These are phyloP conservation scores for Lasioglossum figueresi DNA, from an alignment of 2,888 invertebrate species.

Conservation along the genomic window DNA sequence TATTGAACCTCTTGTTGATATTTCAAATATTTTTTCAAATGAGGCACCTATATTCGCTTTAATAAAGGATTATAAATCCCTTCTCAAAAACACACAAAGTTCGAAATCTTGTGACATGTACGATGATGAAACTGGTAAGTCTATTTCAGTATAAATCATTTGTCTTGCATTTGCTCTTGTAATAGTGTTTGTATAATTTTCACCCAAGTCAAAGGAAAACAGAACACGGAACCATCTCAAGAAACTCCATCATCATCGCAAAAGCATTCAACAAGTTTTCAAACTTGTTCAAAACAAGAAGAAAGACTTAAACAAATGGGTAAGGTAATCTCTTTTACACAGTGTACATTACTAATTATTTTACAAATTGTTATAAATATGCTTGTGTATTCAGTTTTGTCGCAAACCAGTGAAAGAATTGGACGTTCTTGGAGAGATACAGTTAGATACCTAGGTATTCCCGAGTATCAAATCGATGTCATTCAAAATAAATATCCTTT, in stretches of 20 bases:
- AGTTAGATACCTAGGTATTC: conserved; percentile 74
- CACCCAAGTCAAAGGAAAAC: not conserved
- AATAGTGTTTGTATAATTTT: not conserved
- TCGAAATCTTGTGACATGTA: conserved; percentile 63
- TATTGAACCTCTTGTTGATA: conserved; percentile 70
- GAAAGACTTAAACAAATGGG: conserved; percentile 49
- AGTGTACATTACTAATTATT: not conserved
- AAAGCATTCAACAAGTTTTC: not conserved
- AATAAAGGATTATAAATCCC: conserved; percentile 69
- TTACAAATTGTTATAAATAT: conserved; percentile 13
- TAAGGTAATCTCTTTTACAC: conserved; percentile 28
- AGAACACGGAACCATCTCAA: not conserved
- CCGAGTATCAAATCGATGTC: conserved; percentile 76
- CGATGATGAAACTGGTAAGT: conserved; percentile 65
- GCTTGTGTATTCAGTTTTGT: conserved; percentile 70
- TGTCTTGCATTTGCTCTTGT: not conserved
- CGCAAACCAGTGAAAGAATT: conserved; percentile 70
- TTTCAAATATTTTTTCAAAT: conserved; percentile 65
- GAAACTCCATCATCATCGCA: not conserved
- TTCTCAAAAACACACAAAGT: conserved; percentile 21
- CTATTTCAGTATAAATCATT: conserved; percentile 3
- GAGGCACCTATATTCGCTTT: conserved; percentile 51
- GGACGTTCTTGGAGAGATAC: conserved; percentile 79
- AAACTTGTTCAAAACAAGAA: conserved; percentile 12
- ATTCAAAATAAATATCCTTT: conserved; percentile 70